Conservation (phyloP, 2,888 invertebrate genomes). For the Dilophus febrilis region DNA sequence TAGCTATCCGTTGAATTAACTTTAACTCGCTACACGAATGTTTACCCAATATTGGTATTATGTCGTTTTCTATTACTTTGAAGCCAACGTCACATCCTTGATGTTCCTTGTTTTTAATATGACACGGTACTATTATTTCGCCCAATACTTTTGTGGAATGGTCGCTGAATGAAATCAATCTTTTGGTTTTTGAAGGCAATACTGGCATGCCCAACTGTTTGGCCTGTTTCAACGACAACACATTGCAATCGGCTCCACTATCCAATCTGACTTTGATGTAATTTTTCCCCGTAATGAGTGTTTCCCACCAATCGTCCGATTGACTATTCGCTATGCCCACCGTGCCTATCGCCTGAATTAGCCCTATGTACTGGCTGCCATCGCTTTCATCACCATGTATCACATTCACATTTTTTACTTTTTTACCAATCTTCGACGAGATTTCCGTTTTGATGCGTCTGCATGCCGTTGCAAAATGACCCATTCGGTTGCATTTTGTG, state of each 20-base stretch:
- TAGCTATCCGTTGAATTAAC: not conserved
- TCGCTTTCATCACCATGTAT: too few species aligned
- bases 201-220: not conserved
- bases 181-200: slow-evolving; percentile 3
- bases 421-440: too few species aligned
- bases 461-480: not conserved
- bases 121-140: too few species aligned
- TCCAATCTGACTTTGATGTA: not conserved
- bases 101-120: not conserved
- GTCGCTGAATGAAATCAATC: slow-evolving; percentile 2
- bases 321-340: too few species aligned
- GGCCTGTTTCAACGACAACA: not conserved
- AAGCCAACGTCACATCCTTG: not conserved
- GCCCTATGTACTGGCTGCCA: too few species aligned
- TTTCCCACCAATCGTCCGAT: not conserved
- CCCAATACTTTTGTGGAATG: not conserved
- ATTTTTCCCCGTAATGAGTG: not conserved
- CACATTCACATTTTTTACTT: too few species aligned
- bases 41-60: not conserved
- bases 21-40: not conserved
- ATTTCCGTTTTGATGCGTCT: too few species aligned
- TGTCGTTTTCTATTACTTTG: not conserved
- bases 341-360: too few species aligned
- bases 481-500: not conserved
- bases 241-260: slow-evolving; percentile 7